Conservation (phyloP, 1,140 invertebrate genomes). For the Chionoecetes opilio region DNA sequence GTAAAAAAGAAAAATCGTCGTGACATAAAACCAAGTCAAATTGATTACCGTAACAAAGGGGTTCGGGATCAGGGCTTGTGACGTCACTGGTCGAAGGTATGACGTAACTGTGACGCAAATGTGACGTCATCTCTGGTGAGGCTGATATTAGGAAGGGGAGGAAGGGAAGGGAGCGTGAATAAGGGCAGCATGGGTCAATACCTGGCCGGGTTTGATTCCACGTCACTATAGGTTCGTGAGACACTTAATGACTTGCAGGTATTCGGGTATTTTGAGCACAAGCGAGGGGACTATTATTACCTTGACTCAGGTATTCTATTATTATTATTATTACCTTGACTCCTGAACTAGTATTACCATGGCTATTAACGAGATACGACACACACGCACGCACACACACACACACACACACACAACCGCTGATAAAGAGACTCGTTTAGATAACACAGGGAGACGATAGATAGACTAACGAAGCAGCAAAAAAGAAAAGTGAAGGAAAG, state of each 20-base stretch:
- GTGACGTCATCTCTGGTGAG: neutral
- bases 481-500: neutral
- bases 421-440: neutral
- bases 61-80: neutral
- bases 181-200: neutral
- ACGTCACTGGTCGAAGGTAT: neutral
- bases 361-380: too few species aligned
- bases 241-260: neutral
- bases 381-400: too few species aligned
- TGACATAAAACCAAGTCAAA: too few species aligned
- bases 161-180: neutral
- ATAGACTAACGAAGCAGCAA: too few species aligned
- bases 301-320: too few species aligned
- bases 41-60: neutral
- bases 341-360: too few species aligned
- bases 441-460: neutral
- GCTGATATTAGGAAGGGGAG: neutral
- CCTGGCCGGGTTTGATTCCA: neutral
- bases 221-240: neutral
- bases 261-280: neutral
- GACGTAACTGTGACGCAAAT: neutral
- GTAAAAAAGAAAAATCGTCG: too few species aligned
- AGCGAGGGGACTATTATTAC: too few species aligned
- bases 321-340: too few species aligned
- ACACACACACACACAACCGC: too few species aligned